Evolutionary conservation across 2,888 invertebrate species (phyloP), one percentile per base, ranked within the genome.

Genomic region (Leptothorax acervorum): DNA sequence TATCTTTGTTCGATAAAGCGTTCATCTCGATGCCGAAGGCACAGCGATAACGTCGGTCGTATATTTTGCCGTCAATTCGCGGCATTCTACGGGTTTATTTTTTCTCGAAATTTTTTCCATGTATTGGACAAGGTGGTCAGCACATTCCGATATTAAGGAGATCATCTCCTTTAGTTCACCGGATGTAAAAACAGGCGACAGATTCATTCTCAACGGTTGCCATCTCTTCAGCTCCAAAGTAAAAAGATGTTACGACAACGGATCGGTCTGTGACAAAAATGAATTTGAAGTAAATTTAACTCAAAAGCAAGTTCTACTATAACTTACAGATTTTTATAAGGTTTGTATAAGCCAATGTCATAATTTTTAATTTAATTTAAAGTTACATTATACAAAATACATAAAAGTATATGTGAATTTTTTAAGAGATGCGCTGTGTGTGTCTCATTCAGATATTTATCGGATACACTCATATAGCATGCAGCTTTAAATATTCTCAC

Each of bases 101-200:
- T 23, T 23, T 0, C 23, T 23, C 23, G 23, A 0, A 23, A 23
- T 23, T 23, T 23, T 23, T 23, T 23, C 23, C 23, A 23, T 23
- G 23, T 23, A 23, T 23, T 23, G 23, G 23, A 23, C 23, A 23
- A 23, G 23, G 23, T 23, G 23, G 23, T 23, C 23, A 23, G 0
- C 23, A 23, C 23, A 23, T 23, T 23, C 23, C 23, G 23, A 23
- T 23, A 23, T 23, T 23, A 23, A 23, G 23, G 23, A 23, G 0
- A 23, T 23, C 23, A 23, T 23, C 23, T 23, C 23, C 23, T 23
- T 23, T 23, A 23, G 23, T 23, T 23, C 23, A 23, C 23, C 23
- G 23, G 95, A 95, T 2, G 95, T 95, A 87, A 96, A 96, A 2
- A 95, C 94, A 0, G 95, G 95, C 0, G 95, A 95, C 23, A 95